Percentiles rank a stretch among this genome's conserved stretches.
These are phyloP conservation scores for Apodemus speciosus DNA, from an alignment of 2,113 vertebrate genomes.

Conservation along the genomic window DNA sequence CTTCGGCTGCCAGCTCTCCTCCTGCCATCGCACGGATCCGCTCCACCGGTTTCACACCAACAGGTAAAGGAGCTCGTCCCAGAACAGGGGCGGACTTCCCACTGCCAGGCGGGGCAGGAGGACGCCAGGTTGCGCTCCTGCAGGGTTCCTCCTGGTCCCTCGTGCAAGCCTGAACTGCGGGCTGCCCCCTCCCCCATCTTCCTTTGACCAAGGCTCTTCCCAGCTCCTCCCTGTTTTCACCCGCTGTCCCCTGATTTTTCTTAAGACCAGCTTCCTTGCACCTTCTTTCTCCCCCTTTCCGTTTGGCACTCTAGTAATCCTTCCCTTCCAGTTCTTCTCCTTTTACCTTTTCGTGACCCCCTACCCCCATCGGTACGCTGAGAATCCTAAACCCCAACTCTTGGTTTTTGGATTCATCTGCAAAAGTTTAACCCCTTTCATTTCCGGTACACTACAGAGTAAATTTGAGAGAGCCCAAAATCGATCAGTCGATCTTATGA, in stretches of 20 bases:
- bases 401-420: constrained; percentile 32
- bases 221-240: not conserved
- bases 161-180: not conserved
- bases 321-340: not conserved
- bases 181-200: constrained; percentile 53
- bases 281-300: not conserved
- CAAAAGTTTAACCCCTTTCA: constrained; percentile 74
- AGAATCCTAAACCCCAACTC: not conserved
- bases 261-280: not conserved
- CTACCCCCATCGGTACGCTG: not conserved
- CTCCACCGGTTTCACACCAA: constrained; percentile 95
- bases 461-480: not conserved
- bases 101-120: not conserved
- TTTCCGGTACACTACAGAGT: not conserved
- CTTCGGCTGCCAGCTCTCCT: constrained; percentile 95
- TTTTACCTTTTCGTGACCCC: not conserved
- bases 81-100: not conserved
- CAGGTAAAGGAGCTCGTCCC: constrained; percentile 83
- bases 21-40: constrained; percentile 96
- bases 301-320: not conserved
- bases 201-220: not conserved
- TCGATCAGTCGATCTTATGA: not conserved
- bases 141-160: not conserved
- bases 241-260: constrained; percentile 26
- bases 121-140: not conserved